phyloP scores from a whole-genome alignment of 2,888 invertebrate species.

The Drosophila engyochracea region DNA sequence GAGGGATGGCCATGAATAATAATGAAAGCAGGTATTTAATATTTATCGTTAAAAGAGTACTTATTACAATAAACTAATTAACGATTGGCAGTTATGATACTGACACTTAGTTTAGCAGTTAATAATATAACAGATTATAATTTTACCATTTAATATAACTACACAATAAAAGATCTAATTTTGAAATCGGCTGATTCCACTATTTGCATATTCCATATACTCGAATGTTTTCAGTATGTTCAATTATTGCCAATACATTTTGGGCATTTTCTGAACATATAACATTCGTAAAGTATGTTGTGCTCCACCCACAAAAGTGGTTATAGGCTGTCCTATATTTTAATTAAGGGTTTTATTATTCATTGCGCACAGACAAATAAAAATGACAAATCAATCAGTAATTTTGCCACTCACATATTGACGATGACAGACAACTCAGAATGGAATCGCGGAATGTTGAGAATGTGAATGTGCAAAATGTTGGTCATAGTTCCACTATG shows the following conservation, averaged over 20 bases:
- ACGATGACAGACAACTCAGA: not conserved
- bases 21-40: too few species aligned
- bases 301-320: not conserved
- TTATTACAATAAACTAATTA: not conserved
- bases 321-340: not conserved
- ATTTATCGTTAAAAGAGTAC: not conserved
- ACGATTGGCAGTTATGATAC: fast-evolving
- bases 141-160: not conserved
- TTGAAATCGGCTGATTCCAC: not conserved
- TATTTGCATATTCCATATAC: not conserved
- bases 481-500: not conserved
- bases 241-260: not conserved
- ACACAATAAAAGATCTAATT: not conserved
- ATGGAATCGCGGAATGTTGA: not conserved
- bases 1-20: too few species aligned
- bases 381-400: not conserved
- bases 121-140: not conserved
- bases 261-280: not conserved
- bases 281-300: not conserved
- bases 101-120: not conserved
- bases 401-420: not conserved
- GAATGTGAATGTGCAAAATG: not conserved
- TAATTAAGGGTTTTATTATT: not conserved
- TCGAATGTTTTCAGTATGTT: not conserved
- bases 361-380: not conserved